Evolutionary conservation across 2,113 vertebrate species (phyloP).

Genomic region (Zosterops japonicus): DNA sequence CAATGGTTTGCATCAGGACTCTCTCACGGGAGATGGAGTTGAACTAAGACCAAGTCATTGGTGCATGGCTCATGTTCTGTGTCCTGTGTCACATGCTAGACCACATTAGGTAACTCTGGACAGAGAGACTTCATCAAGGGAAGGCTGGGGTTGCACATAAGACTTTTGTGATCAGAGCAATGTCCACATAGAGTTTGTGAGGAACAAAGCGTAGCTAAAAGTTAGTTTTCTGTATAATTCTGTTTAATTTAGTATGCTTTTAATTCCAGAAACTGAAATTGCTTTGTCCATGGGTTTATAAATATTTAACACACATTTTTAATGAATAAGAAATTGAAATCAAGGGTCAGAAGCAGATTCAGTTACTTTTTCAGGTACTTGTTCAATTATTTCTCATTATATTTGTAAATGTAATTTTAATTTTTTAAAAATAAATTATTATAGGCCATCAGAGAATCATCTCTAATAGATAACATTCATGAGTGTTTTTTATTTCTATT

Average conservation of each 20-base stretch:
- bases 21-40: neutral
- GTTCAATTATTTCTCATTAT: conserved; percentile 36
- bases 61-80: neutral
- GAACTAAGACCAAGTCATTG: neutral
- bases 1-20: neutral
- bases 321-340: conserved; percentile 43
- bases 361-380: conserved; percentile 24
- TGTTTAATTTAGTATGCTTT: conserved; percentile 4
- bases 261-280: conserved; percentile 24
- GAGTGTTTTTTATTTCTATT: neutral
- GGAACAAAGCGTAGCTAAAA: neutral
- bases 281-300: conserved; percentile 2
- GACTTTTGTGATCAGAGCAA: neutral
- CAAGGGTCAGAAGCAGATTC: conserved; percentile 8
- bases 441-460: conserved; percentile 22
- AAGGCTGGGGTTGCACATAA: accelerated
- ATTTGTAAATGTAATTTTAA: conserved; percentile 57
- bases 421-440: conserved; percentile 34
- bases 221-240: neutral
- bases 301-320: conserved; percentile 54
- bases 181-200: neutral
- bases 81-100: neutral
- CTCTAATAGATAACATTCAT: neutral
- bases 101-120: neutral
- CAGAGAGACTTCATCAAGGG: neutral